Evolutionary conservation across 2,797 vertebrate species (phyloP).

Genomic region (Pristis pectinata): DNA sequence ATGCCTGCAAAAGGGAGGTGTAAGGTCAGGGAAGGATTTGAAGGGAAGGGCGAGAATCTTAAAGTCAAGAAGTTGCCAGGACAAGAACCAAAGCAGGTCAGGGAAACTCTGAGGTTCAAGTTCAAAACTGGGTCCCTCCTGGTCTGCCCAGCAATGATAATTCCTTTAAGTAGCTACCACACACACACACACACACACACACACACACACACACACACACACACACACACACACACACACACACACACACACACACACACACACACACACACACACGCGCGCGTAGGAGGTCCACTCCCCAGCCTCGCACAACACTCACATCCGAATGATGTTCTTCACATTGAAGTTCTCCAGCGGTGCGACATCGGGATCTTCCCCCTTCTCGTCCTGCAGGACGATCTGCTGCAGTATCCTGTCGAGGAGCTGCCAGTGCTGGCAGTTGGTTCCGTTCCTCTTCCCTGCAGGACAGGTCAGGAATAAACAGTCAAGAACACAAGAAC

Average conservation of each 20-base stretch:
- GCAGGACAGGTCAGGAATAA: constrained; percentile 37
- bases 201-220: too few species aligned
- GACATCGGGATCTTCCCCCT: constrained; percentile 81
- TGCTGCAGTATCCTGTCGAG: constrained; percentile 93
- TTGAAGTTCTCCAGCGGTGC: constrained; percentile 91
- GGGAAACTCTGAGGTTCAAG: not conserved
- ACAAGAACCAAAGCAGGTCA: not conserved
- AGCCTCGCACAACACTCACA: constrained; percentile 65
- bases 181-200: not conserved
- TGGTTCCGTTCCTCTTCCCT: constrained; percentile 82
- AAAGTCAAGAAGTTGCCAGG: not conserved
- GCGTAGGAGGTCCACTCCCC: not conserved
- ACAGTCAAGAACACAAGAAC: too few species aligned
- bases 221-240: too few species aligned
- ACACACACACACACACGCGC: too few species aligned
- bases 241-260: too few species aligned
- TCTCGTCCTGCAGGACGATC: constrained; percentile 89
- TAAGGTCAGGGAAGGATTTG: not conserved
- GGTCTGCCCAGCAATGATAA: not conserved
- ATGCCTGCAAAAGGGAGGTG: too few species aligned
- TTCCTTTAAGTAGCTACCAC: not conserved
- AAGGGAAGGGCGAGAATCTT: not conserved
- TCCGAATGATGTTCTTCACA: constrained; percentile 89
- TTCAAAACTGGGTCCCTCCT: not conserved
- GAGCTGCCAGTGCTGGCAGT: constrained; percentile 91